These are phyloP conservation scores for Cuniculus paca DNA, from an alignment of 2,797 vertebrate genomes.

Conservation along the genomic window DNA sequence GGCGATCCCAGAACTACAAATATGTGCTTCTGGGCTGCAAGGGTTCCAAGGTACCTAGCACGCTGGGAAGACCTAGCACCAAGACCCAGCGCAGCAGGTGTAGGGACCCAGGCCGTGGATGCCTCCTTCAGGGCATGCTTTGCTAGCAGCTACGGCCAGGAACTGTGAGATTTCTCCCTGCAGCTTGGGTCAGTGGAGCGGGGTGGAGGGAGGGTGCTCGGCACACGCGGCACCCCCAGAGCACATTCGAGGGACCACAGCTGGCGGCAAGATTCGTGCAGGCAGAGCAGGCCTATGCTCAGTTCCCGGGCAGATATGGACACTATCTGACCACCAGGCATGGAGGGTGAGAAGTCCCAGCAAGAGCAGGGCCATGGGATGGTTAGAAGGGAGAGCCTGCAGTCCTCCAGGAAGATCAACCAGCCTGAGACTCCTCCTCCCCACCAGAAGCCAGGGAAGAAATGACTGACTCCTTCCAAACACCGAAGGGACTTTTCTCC, in stretches of 20 bases:
- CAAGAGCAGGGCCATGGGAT: background rate
- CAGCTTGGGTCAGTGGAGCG: background rate
- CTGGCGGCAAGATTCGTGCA: background rate
- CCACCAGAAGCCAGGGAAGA: background rate
- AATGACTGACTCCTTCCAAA: background rate
- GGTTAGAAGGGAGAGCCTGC: background rate
- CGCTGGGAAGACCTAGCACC: background rate
- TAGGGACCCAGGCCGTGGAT: too few relatives aligned
- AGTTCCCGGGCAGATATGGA: background rate
- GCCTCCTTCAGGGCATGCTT: background rate
- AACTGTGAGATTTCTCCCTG: background rate
- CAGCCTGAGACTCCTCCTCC: background rate
- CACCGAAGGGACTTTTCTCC: background rate
- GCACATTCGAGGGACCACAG: background rate
- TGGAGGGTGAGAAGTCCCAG: background rate
- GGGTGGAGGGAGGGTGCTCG: rapidly evolving
- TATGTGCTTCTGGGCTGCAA: too few relatives aligned
- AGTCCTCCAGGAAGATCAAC: background rate
- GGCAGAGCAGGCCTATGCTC: background rate
- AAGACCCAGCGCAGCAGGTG: background rate
- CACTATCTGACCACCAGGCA: background rate
- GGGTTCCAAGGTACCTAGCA: background rate
- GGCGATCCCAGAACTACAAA: background rate
- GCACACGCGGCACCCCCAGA: background rate
- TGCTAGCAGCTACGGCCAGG: background rate